Evolutionary conservation across 2,113 vertebrate species (phyloP).

Genomic region (Chaetura pelagica): DNA sequence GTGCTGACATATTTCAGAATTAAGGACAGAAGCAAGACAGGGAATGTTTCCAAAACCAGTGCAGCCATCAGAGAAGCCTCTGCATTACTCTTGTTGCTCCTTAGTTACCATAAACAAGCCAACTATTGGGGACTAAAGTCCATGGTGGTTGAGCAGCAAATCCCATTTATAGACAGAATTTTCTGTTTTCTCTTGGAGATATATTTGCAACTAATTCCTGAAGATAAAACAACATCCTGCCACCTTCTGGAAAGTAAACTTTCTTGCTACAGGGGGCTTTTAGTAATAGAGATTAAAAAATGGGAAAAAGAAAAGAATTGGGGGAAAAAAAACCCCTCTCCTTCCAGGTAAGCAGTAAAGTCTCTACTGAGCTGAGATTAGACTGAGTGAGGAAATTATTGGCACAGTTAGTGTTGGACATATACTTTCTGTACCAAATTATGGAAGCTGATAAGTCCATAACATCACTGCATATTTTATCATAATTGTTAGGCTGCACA

Average conservation of each 20-base stretch:
- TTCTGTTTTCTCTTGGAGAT: not conserved
- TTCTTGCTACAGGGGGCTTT: not conserved
- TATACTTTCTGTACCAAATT: not conserved
- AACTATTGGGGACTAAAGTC: not conserved
- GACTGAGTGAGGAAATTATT: not conserved
- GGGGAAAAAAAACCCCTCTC: not conserved
- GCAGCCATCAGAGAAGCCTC: not conserved
- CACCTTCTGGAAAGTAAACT: not conserved
- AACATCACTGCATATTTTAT: not conserved
- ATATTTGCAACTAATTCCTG: not conserved
- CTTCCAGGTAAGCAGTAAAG: not conserved
- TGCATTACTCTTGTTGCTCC: not conserved
- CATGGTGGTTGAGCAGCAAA: not conserved
- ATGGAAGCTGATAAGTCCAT: not conserved
- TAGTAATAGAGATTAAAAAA: not conserved
- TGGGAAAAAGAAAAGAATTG: rapidly evolving
- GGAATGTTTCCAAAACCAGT: not conserved
- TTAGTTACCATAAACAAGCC: not conserved
- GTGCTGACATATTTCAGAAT: not conserved
- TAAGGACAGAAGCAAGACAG: not conserved
- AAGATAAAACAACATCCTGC: not conserved
- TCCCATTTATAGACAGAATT: not conserved
- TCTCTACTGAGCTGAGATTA: not conserved
- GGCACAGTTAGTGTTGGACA: not conserved
- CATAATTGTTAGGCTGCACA: not conserved